These are phyloP conservation scores for Variabilichromis moorii DNA, from an alignment of 2,113 vertebrate species.

Conservation along the genomic window DNA sequence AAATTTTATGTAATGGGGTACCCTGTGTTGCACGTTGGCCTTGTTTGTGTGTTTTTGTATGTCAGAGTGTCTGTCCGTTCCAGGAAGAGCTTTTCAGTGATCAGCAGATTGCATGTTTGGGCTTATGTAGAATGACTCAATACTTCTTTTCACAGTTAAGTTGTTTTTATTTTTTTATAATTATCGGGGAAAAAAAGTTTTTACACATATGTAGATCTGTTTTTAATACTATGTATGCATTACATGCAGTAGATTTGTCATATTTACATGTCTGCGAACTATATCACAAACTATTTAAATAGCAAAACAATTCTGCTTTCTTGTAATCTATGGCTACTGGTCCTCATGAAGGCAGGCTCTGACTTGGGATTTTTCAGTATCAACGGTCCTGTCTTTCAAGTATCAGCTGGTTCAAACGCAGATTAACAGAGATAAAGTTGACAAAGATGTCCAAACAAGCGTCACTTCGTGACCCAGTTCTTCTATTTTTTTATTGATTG, in stretches of 20 bases:
- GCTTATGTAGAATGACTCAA: conserved; percentile 3
- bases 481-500: neutral
- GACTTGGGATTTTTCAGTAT: neutral
- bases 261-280: neutral
- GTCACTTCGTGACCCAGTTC: neutral
- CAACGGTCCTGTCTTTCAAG: neutral
- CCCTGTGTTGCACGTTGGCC: conserved; percentile 20
- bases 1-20: neutral
- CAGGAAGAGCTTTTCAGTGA: neutral
- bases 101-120: conserved; percentile 10
- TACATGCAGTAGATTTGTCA: neutral
- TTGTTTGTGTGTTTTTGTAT: neutral
- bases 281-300: neutral
- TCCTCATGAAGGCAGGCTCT: neutral
- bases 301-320: neutral
- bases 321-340: neutral
- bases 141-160: neutral
- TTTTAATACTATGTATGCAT: neutral
- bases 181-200: fast-evolving
- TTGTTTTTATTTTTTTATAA: neutral
- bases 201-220: neutral
- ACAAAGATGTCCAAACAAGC: neutral
- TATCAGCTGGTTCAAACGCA: neutral
- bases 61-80: neutral
- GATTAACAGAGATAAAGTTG: neutral